Percentiles rank a stretch among this genome's conserved stretches.
Conservation (phyloP, 2,113 vertebrate species). For the Cercocebus atys region DNA sequence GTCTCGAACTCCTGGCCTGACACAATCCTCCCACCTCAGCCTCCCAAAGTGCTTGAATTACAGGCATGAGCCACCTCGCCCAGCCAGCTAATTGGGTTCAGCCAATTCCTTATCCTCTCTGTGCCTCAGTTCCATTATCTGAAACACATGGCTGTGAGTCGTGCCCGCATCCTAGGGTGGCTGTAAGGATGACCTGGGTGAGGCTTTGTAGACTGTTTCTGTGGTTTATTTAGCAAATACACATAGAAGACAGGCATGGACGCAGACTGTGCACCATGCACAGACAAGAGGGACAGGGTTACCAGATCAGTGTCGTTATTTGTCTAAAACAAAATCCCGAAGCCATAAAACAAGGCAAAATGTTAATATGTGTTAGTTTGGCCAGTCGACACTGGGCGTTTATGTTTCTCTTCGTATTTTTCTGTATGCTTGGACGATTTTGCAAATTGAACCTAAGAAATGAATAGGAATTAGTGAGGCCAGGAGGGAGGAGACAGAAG, state of each 20-base stretch:
- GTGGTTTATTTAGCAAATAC: neutral
- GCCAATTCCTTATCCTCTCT: neutral
- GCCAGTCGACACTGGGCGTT: neutral
- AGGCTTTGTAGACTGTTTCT: neutral
- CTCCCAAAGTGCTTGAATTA: no score
- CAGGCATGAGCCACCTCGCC: no score
- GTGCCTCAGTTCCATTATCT: neutral
- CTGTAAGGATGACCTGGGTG: neutral
- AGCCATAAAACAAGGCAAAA: neutral
- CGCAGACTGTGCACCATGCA: accelerated
- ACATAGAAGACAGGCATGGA: neutral
- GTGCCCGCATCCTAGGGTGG: neutral
- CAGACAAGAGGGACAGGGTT: neutral
- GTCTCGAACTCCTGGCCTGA: no score
- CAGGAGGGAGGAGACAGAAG: neutral
- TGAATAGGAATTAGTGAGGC: neutral
- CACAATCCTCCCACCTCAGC: no score
- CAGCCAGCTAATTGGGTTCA: neutral
- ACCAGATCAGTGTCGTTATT: neutral
- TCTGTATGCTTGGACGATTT: neutral
- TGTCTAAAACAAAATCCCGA: neutral
- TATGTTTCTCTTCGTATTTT: neutral
- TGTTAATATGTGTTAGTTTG: neutral
- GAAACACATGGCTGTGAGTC: neutral
- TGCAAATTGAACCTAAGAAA: neutral